These are phyloP conservation scores for Mastomys natalensis DNA, from an alignment of 2,113 vertebrate genomes.

Conservation along the genomic window DNA sequence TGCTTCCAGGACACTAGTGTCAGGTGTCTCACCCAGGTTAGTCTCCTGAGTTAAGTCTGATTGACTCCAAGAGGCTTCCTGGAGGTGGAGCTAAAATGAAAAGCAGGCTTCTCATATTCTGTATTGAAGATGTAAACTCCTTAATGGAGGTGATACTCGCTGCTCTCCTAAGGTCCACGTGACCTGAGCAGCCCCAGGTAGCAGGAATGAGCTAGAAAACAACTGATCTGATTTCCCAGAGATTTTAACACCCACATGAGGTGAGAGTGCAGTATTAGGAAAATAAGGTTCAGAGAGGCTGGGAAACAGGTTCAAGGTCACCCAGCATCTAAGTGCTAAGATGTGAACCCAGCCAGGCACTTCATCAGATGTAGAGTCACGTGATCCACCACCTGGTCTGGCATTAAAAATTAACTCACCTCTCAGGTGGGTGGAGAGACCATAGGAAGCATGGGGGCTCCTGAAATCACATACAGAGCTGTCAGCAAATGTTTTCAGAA, in stretches of 20 bases:
- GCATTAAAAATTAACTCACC: background rate
- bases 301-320: constrained; percentile 22
- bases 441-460: background rate
- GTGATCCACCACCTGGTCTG: background rate
- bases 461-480: background rate
- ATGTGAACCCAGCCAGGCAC: background rate
- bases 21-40: background rate
- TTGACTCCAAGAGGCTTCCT: background rate
- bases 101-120: background rate
- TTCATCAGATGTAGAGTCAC: background rate
- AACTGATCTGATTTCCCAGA: background rate
- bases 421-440: background rate
- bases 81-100: background rate
- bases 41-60: background rate
- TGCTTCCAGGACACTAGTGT: background rate
- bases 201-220: background rate
- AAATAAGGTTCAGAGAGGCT: background rate
- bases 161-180: background rate
- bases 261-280: background rate
- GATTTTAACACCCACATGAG: background rate
- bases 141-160: accelerated
- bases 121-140: background rate
- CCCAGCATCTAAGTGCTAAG: background rate
- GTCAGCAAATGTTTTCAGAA: constrained; percentile 9
- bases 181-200: background rate